These are phyloP conservation scores for Saguinus imperator DNA, from an alignment of 2,113 vertebrate species.

Conservation along the genomic window DNA sequence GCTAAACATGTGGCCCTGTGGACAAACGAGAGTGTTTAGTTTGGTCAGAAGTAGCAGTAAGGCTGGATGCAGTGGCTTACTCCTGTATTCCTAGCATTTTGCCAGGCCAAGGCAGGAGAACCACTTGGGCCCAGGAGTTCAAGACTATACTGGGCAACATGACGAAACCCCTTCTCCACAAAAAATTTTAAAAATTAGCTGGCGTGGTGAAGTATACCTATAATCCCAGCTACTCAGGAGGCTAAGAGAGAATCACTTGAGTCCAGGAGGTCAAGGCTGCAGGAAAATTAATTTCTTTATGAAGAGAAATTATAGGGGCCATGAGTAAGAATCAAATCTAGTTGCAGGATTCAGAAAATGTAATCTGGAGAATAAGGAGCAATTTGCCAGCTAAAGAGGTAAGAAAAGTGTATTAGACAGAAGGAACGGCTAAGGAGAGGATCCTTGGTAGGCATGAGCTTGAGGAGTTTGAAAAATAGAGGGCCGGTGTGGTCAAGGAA, in stretches of 20 bases:
- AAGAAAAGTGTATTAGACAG: not conserved
- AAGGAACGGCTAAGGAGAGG: not conserved
- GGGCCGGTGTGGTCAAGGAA: not conserved
- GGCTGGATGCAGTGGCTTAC: not conserved
- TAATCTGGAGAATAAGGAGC: not conserved
- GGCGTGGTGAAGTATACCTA: too few species aligned
- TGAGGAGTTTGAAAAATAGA: not conserved
- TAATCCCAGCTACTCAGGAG: too few species aligned
- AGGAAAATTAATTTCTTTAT: not conserved
- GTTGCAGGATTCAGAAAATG: not conserved
- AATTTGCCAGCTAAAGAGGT: not conserved
- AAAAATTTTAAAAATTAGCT: too few species aligned
- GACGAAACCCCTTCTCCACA: too few species aligned
- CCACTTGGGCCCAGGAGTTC: not conserved
- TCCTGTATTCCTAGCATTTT: too few species aligned
- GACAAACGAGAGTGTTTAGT: not conserved
- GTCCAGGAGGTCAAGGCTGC: too few species aligned
- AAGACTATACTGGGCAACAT: too few species aligned
- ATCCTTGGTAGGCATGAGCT: not conserved
- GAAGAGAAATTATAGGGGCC: not conserved
- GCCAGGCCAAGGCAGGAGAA: too few species aligned
- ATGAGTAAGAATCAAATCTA: constrained; percentile 5
- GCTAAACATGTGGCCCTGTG: not conserved
- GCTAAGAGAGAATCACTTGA: too few species aligned
- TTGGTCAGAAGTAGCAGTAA: not conserved